These are phyloP conservation scores for Virgularia gustaviana DNA, from an alignment of 92 coral and sea anemone species.

Conservation along the genomic window DNA sequence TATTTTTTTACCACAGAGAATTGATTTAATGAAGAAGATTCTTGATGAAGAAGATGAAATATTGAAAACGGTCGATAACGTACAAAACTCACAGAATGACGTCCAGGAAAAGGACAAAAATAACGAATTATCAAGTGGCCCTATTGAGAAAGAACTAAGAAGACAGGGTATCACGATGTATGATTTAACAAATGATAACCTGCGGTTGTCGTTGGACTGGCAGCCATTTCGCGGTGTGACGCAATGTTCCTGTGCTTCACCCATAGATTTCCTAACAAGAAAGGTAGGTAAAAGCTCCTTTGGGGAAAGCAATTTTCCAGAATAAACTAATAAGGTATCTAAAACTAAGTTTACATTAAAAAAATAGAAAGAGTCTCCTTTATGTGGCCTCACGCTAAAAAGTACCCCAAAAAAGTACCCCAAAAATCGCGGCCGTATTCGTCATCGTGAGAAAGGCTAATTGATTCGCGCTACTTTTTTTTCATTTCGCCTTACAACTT, in stretches of 20 bases:
- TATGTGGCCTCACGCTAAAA: no score
- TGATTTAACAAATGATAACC: slow-evolving; percentile 67
- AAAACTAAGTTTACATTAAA: no score
- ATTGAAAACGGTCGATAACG: no score
- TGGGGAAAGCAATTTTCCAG: background rate
- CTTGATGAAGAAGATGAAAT: slow-evolving; percentile 8
- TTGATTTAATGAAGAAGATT: slow-evolving; percentile 20
- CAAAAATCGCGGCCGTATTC: no score
- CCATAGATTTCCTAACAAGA: slow-evolving; percentile 82
- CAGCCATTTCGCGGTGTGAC: slow-evolving; percentile 82
- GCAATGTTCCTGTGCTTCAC: slow-evolving; percentile 86
- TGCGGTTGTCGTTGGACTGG: slow-evolving; percentile 87
- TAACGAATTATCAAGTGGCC: background rate
- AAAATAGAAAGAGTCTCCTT: no score
- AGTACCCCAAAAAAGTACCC: no score
- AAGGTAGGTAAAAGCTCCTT: slow-evolving; percentile 74
- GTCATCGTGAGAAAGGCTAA: no score
- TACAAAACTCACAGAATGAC: no score
- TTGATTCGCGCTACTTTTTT: no score
- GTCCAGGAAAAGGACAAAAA: slow-evolving; percentile 38
- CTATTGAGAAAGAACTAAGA: slow-evolving; percentile 58
- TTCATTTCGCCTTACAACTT: background rate
- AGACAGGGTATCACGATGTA: slow-evolving; percentile 74
- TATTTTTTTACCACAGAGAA: slow-evolving; percentile 8
- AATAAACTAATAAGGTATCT: no score